These are phyloP conservation scores for Hylyphantes graminicola DNA, from an alignment of 1,140 invertebrate species.

Conservation along the genomic window DNA sequence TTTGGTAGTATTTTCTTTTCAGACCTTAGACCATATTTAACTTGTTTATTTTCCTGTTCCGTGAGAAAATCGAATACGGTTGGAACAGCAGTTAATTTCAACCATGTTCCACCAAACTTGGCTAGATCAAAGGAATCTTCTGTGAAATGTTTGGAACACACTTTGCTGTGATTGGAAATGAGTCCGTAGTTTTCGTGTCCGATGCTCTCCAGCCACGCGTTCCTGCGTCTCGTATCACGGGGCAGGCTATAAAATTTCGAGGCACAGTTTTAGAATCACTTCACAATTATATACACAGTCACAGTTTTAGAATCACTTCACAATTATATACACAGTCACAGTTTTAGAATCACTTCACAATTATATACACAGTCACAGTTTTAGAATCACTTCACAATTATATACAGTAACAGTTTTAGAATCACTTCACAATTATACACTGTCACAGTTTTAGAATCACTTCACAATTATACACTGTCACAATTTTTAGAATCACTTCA, in stretches of 20 bases:
- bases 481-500: too few relatives aligned
- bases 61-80: constrained; percentile 10
- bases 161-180: not conserved
- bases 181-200: not conserved
- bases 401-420: too few relatives aligned
- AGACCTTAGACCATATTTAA: not conserved
- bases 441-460: too few relatives aligned
- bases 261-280: too few relatives aligned
- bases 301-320: too few relatives aligned
- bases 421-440: too few relatives aligned
- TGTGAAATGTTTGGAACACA: constrained; percentile 10
- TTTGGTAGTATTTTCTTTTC: not conserved
- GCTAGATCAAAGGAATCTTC: not conserved
- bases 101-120: constrained; percentile 27
- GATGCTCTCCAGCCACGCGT: not conserved
- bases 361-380: too few relatives aligned
- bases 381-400: too few relatives aligned
- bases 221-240: not conserved
- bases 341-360: too few relatives aligned
- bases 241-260: constrained; percentile 15
- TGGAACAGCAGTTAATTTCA: constrained; percentile 15
- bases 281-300: too few relatives aligned
- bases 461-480: too few relatives aligned
- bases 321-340: too few relatives aligned
- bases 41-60: not conserved